Evolutionary conservation across 2,888 invertebrate genomes (phyloP).

Genomic region (Saturnia japonica): DNA sequence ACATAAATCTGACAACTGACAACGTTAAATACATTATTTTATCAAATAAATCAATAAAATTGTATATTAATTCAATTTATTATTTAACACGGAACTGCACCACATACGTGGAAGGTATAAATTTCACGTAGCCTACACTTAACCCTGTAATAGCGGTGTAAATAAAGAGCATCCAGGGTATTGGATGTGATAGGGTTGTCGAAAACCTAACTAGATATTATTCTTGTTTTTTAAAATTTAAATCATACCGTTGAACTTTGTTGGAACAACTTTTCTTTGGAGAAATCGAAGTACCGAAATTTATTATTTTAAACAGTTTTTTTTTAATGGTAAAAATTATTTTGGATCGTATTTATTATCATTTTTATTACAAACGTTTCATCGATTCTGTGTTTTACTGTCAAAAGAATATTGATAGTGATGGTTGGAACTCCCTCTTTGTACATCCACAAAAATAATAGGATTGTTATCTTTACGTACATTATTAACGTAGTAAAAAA

Average conservation of each 20-base stretch:
- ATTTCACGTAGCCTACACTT: constrained; percentile 61
- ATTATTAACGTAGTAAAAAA: too few relatives aligned
- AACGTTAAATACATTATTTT: background rate
- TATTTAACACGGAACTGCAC: constrained; percentile 34
- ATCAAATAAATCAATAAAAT: constrained; percentile 12
- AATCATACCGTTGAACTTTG: background rate
- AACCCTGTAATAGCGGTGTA: constrained; percentile 54
- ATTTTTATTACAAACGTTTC: too few relatives aligned
- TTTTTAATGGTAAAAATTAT: too few relatives aligned
- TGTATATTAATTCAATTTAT: constrained; percentile 26
- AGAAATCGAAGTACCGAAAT: too few relatives aligned
- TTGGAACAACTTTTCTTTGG: background rate
- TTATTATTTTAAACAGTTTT: too few relatives aligned
- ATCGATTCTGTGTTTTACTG: too few relatives aligned
- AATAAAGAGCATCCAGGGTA: constrained; percentile 55
- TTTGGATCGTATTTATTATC: too few relatives aligned
- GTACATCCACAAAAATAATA: too few relatives aligned
- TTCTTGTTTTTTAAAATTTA: background rate
- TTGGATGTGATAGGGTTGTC: constrained; percentile 46
- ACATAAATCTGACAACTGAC: background rate
- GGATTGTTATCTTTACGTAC: too few relatives aligned
- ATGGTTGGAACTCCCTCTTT: too few relatives aligned
- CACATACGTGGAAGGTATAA: constrained; percentile 48
- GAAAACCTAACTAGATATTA: background rate
- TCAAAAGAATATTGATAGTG: too few relatives aligned